Evolutionary conservation across 2,113 vertebrate species (phyloP).

Genomic region (Ariopsis seemanni): DNA sequence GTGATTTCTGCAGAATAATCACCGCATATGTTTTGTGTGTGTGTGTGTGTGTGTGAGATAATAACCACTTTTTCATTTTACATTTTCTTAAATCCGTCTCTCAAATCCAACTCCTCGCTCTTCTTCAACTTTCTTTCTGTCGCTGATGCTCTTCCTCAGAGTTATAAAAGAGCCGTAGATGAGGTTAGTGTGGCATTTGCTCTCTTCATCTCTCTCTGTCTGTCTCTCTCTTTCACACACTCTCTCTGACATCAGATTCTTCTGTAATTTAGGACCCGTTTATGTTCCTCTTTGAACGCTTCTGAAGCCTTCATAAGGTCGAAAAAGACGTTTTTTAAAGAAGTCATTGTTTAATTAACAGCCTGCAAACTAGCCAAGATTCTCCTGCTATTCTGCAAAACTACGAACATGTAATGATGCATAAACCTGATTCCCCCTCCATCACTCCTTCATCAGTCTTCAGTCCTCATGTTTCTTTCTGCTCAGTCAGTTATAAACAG

Average conservation of each 20-base stretch:
- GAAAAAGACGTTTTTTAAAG: background rate
- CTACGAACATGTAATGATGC: too few relatives aligned
- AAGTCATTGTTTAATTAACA: background rate
- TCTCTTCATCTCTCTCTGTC: conserved; percentile 30
- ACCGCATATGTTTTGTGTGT: background rate
- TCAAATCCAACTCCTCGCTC: conserved; percentile 61
- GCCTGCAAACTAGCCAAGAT: too few relatives aligned
- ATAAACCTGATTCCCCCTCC: too few relatives aligned
- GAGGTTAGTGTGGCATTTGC: conserved; percentile 87
- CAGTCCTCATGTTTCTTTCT: conserved; percentile 16
- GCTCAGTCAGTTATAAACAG: background rate
- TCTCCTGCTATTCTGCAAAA: too few relatives aligned
- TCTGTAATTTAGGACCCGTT: background rate
- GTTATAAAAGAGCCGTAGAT: conserved; percentile 98
- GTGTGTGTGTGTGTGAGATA: background rate
- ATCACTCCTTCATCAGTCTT: background rate
- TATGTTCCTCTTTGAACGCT: background rate
- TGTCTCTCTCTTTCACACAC: background rate
- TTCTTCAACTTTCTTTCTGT: conserved; percentile 69
- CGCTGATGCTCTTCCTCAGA: conserved; percentile 81
- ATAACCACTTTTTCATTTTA: conserved; percentile 1
- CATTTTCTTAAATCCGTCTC: conserved; percentile 60
- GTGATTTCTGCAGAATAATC: background rate
- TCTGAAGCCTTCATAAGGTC: background rate
- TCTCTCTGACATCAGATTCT: background rate